Conservation (phyloP, 1,140 invertebrate genomes). For the Panulirus ornatus region DNA sequence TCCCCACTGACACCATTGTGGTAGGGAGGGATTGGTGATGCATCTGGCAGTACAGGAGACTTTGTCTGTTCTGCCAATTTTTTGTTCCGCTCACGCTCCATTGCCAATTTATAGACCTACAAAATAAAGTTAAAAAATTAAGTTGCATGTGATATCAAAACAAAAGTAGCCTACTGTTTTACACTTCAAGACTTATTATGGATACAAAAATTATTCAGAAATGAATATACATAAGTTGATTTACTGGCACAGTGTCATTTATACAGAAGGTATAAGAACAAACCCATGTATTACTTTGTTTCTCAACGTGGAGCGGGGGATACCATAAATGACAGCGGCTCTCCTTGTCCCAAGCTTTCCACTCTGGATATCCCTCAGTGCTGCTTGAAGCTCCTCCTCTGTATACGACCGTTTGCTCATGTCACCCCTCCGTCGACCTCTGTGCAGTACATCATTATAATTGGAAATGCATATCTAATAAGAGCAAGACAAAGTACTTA, state of each 20-base stretch:
- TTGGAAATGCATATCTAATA: too few relatives aligned
- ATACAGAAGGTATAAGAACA: too few relatives aligned
- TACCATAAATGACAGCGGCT: slow-evolving; percentile 95
- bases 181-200: too few relatives aligned
- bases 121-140: not conserved
- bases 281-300: slow-evolving; percentile 85
- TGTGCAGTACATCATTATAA: not conserved
- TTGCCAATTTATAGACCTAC: slow-evolving; percentile 78
- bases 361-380: slow-evolving; percentile 93
- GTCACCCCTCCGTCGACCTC: slow-evolving; percentile 71
- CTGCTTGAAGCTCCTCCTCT: slow-evolving; percentile 93
- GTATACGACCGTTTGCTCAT: slow-evolving; percentile 86
- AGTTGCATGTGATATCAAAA: not conserved
- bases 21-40: not conserved
- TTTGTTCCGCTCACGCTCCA: slow-evolving; percentile 84
- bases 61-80: slow-evolving; percentile 78
- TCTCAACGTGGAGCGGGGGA: slow-evolving; percentile 94
- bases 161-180: not conserved
- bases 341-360: slow-evolving; percentile 94
- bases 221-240: not conserved
- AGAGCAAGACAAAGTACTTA: too few relatives aligned
- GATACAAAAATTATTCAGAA: too few relatives aligned
- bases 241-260: not conserved
- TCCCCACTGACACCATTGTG: slow-evolving; percentile 20
- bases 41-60: slow-evolving; percentile 54